These are phyloP conservation scores for Loxodonta africana DNA, from an alignment of 2,113 vertebrate genomes.

Conservation along the genomic window DNA sequence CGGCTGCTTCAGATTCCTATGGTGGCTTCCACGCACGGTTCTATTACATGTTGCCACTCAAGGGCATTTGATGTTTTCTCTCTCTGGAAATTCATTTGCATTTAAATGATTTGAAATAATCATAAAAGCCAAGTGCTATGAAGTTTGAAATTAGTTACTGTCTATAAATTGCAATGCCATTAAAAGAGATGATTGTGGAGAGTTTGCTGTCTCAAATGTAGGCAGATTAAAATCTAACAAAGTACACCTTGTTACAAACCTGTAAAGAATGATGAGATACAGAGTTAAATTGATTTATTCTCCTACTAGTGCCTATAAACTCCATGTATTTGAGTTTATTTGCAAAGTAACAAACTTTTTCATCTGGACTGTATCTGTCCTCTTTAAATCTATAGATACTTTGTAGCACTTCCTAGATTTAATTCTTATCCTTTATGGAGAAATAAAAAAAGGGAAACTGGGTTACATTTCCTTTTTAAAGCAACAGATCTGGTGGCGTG, in stretches of 20 bases:
- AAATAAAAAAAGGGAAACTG: conserved; percentile 70
- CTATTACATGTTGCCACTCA: conserved; percentile 92
- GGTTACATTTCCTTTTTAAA: conserved; percentile 10
- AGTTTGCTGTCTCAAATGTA: conserved; percentile 91
- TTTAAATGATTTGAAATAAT: conserved; percentile 96
- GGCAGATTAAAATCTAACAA: conserved; percentile 93
- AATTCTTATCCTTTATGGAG: conserved; percentile 81
- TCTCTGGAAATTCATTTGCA: conserved; percentile 95
- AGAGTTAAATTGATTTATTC: conserved; percentile 91
- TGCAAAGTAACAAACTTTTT: conserved; percentile 81
- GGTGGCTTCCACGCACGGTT: conserved; percentile 87
- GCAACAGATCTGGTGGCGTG: neutral
- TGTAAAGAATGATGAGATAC: conserved; percentile 89
- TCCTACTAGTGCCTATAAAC: conserved; percentile 87
- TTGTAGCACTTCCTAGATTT: conserved; percentile 74
- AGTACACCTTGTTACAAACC: conserved; percentile 93
- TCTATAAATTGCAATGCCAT: conserved; percentile 93
- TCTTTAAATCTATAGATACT: conserved; percentile 81
- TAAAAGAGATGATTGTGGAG: conserved; percentile 94
- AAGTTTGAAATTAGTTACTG: conserved; percentile 96
- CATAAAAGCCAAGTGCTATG: conserved; percentile 95
- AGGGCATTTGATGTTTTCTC: conserved; percentile 94
- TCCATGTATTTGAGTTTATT: conserved; percentile 85
- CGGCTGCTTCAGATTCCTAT: conserved; percentile 87
- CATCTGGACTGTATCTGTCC: conserved; percentile 68